Evolutionary conservation across 1,140 invertebrate species (phyloP).

Genomic region (Theocolax elegans): DNA sequence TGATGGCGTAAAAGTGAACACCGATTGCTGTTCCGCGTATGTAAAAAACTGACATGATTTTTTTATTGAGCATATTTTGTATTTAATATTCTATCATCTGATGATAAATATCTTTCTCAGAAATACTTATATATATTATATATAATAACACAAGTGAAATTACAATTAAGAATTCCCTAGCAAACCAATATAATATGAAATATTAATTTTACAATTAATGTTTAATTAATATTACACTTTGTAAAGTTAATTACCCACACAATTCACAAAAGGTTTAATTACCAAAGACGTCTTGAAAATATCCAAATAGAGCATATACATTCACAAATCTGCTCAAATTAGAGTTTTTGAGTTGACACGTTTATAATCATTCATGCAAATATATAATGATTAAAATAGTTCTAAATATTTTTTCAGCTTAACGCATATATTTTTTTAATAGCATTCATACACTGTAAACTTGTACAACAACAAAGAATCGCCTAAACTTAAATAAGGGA

Average conservation of each 20-base stretch:
- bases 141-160: conserved; percentile 25
- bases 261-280: conserved; percentile 23
- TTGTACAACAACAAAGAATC: too few relatives aligned
- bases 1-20: conserved; percentile 42
- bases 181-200: conserved; percentile 6
- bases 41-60: conserved; percentile 40
- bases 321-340: conserved; percentile 23
- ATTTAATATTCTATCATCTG: conserved; percentile 39
- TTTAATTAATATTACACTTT: conserved; percentile 20
- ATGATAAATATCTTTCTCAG: conserved; percentile 33
- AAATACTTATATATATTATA: conserved; percentile 9
- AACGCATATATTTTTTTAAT: too few relatives aligned
- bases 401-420: too few relatives aligned
- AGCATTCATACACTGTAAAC: too few relatives aligned
- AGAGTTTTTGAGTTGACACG: too few relatives aligned
- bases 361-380: too few relatives aligned
- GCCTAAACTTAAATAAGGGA: too few relatives aligned
- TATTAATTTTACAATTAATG: conserved; percentile 35
- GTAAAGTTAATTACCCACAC: conserved; percentile 23
- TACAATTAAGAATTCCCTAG: conserved; percentile 24
- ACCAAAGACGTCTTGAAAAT: conserved; percentile 30
- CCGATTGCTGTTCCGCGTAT: conserved; percentile 33
- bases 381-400: too few relatives aligned
- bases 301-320: neutral
- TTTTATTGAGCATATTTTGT: conserved; percentile 40